These are phyloP conservation scores for Vulpes lagopus DNA, from an alignment of 2,113 vertebrate genomes.

Conservation along the genomic window DNA sequence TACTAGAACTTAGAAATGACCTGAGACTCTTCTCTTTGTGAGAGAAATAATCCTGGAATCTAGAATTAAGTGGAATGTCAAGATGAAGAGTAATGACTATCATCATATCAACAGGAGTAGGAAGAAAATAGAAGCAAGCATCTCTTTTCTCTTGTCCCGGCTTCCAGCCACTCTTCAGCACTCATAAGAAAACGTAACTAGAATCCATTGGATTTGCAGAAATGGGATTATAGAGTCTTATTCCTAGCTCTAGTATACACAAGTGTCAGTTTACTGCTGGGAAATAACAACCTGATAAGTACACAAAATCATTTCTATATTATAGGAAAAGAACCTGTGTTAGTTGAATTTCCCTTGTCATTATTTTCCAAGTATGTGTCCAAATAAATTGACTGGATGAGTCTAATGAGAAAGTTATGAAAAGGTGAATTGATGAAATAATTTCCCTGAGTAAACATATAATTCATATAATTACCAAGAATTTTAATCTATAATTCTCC, in stretches of 20 bases:
- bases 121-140: neutral
- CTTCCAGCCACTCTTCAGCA: neutral
- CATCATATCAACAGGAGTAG: neutral
- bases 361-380: slow-evolving; percentile 7
- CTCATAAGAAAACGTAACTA: neutral
- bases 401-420: neutral
- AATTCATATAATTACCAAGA: neutral
- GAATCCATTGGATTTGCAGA: neutral
- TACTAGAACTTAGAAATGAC: neutral
- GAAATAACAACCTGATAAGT: neutral
- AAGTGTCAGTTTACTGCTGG: neutral
- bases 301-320: neutral
- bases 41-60: neutral
- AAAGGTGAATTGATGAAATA: neutral
- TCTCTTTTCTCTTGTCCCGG: neutral
- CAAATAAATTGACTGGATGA: neutral
- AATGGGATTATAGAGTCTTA: neutral
- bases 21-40: neutral
- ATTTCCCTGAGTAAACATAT: neutral
- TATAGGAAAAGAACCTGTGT: neutral
- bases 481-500: neutral
- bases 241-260: neutral
- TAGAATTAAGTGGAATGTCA: neutral
- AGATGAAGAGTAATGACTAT: neutral
- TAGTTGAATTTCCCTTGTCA: neutral